phyloP scores from a whole-genome alignment of 2,113 vertebrate species.

The Chaetops frenatus region DNA sequence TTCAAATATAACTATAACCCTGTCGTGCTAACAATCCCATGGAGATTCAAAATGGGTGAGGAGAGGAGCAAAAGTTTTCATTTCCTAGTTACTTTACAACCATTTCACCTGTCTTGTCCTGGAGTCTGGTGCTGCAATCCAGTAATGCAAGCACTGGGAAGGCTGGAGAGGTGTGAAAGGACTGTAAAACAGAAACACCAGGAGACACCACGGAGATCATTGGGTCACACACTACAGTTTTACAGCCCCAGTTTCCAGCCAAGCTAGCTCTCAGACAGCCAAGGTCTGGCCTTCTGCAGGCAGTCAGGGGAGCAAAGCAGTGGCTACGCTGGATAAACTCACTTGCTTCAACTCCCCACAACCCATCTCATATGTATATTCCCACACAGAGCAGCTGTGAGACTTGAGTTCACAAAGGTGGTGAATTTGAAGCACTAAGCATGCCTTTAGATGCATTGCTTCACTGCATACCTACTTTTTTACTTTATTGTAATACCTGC shows the following conservation, averaged over 20 bases:
- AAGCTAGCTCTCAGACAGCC: neutral
- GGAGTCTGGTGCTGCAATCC: neutral
- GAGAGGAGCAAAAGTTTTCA: neutral
- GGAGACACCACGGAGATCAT: neutral
- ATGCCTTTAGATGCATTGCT: neutral
- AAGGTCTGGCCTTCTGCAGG: neutral
- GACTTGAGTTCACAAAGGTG: neutral
- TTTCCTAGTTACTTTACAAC: neutral
- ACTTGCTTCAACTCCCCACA: neutral
- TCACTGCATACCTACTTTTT: neutral
- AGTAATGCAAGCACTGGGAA: neutral
- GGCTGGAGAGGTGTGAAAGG: neutral
- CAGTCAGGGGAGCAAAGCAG: neutral
- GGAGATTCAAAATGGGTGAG: neutral
- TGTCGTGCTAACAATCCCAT: neutral
- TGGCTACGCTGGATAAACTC: rapidly evolving
- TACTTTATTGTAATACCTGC: neutral
- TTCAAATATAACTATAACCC: neutral
- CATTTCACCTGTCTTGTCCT: neutral
- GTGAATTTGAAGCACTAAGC: neutral
- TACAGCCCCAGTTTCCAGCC: neutral
- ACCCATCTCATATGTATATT: neutral
- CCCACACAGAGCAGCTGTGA: neutral
- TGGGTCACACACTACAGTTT: neutral
- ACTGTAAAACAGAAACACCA: neutral